Evolutionary conservation across 2,113 vertebrate genomes (phyloP).

Genomic region (Trogon surrucura): DNA sequence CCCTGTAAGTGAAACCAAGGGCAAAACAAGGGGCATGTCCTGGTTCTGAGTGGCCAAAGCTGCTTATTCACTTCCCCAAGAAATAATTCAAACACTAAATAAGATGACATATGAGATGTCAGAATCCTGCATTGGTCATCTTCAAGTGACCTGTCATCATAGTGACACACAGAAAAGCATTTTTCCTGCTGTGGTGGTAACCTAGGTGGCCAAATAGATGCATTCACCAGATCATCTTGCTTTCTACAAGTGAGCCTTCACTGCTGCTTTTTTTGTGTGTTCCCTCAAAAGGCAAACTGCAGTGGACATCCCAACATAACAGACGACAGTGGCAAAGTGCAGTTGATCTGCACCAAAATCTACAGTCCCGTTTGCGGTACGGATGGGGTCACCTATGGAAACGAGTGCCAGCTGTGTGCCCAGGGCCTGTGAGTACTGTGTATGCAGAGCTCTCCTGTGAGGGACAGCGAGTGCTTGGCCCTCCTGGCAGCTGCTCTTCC

Average conservation of each 20-base stretch:
- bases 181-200: neutral
- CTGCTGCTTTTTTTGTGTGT: neutral
- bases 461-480: fast-evolving
- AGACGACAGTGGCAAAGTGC: neutral
- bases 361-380: neutral
- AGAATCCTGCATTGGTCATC: neutral
- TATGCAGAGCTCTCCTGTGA: neutral
- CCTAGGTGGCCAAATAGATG: neutral
- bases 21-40: neutral
- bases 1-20: slow-evolving; percentile 37
- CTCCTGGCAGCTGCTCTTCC: neutral
- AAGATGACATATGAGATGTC: neutral
- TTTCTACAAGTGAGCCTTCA: neutral
- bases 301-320: slow-evolving; percentile 22
- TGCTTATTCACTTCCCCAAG: neutral
- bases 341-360: neutral
- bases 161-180: neutral
- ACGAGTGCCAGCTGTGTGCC: slow-evolving; percentile 29
- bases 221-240: no score
- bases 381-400: neutral
- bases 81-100: neutral
- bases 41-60: neutral
- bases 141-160: neutral
- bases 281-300: slow-evolving; percentile 43
- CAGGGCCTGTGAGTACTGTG: neutral